Percentiles rank a stretch among this genome's conserved stretches.
phyloP scores from a whole-genome alignment of 2,797 vertebrate genomes.

The Garrulus glandarius region DNA sequence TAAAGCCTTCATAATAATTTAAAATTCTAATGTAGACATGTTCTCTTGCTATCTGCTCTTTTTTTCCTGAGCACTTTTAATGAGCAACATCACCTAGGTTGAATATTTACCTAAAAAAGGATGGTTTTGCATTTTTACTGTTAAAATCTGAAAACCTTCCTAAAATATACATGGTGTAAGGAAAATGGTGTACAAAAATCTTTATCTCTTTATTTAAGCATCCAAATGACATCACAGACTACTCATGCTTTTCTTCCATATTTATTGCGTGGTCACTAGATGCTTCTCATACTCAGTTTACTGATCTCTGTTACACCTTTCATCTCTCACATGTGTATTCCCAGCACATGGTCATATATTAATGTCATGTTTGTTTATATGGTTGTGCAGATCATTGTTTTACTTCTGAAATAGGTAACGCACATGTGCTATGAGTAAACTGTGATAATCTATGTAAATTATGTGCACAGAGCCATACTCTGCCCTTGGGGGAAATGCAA shows the following conservation, averaged over 20 bases:
- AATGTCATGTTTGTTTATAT: constrained; percentile 1
- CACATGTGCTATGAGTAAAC: constrained; percentile 35
- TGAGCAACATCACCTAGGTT: background rate
- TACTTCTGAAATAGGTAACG: constrained; percentile 1
- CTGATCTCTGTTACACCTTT: background rate
- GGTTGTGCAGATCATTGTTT: constrained; percentile 10
- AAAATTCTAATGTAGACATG: background rate
- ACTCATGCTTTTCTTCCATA: background rate
- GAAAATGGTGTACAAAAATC: background rate
- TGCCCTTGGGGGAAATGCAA: constrained; percentile 61
- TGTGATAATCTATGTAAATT: constrained; percentile 60
- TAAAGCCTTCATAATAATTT: background rate
- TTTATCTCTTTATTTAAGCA: background rate
- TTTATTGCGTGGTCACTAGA: background rate
- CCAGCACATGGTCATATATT: background rate
- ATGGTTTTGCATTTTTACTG: background rate
- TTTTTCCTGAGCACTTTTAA: background rate
- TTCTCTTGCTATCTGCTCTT: background rate
- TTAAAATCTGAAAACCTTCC: background rate
- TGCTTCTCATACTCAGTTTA: background rate
- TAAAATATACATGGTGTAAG: background rate
- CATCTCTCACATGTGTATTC: background rate
- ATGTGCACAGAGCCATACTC: constrained; percentile 42
- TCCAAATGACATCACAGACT: background rate
- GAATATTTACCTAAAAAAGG: background rate